Conservation (phyloP, 2,113 vertebrate genomes). For the Grus americana region DNA sequence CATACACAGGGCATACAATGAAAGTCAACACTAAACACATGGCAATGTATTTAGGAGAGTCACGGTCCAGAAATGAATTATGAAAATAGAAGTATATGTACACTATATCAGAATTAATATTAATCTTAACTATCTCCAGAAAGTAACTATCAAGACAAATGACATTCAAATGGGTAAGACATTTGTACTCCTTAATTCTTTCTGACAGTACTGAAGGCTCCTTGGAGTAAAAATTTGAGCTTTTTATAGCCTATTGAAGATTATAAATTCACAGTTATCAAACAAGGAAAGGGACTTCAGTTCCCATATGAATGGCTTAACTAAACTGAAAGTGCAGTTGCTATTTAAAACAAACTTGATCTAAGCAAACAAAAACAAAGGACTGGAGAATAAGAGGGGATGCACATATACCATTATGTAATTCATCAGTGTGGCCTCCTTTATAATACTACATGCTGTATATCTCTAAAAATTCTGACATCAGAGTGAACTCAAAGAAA, state of each 20-base stretch:
- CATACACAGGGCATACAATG: not conserved
- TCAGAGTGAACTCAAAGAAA: not conserved
- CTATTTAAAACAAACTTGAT: not conserved
- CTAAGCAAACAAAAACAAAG: constrained; percentile 2
- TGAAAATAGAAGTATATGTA: not conserved
- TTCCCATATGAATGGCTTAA: not conserved
- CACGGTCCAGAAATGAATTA: not conserved
- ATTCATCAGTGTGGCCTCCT: not conserved
- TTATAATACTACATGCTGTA: not conserved
- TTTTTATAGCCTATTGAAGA: constrained; percentile 24
- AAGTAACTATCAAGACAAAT: constrained; percentile 46
- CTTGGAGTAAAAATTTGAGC: constrained; percentile 25
- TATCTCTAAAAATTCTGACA: not conserved
- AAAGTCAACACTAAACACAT: not conserved
- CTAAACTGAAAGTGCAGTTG: not conserved
- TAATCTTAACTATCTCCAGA: constrained; percentile 11
- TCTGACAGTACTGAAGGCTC: constrained; percentile 35
- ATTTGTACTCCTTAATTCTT: constrained; percentile 29
- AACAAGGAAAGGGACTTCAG: not conserved
- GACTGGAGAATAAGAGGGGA: not conserved
- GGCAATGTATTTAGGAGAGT: not conserved
- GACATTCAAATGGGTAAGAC: not conserved
- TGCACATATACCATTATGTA: not conserved
- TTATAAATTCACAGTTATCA: not conserved
- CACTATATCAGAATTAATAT: not conserved